Evolutionary conservation across 2,797 vertebrate species (phyloP), one percentile per base, ranked within the genome.

Genomic region (Florisuga fusca): DNA sequence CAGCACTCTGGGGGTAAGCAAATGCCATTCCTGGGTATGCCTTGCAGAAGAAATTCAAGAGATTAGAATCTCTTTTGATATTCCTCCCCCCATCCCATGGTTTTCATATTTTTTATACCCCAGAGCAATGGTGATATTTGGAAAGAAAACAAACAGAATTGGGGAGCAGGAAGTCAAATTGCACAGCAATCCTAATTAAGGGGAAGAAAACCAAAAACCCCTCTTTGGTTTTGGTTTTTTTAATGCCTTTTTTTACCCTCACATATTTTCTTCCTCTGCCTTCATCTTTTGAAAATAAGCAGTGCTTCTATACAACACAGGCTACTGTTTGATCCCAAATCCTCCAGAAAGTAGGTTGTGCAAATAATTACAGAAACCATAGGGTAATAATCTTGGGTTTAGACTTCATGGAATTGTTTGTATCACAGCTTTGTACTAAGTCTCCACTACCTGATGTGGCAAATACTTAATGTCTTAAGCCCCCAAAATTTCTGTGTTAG

Each of bases 11-110:
- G n/a, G 98, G 90, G 90, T 98, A 99, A 21, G 97, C 11, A 80
- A 98, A 98, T 48, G 97, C 67, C 92, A 98, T n/a, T 88, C 97
- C 98, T 93, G 97, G 83, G 87, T 97, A 99, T 3, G 98, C 98
- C 99, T 99, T 75, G 38, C 4, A 68, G 81, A 86, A 84, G 88
- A 95, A 97, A 58, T 62, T 87, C 46, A 75, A 23, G 2, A 81
- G 22, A 43, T 94, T 75, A 94, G 62, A 86, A 13, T 12, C 26
- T 6, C 21, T 23, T 88, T 36, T 76, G 43, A 2, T 66, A 26
- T 50, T 51, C 48, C 20, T 16, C 29, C 12, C 22, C 27, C 4
- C 2, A 1, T 38, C 33, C 33, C 71, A 8, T 3, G 6, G 9
- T 54, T 67, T 74, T 84, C 10, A 6, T 7, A 11, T 15, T 55